Percentiles rank a stretch among this genome's conserved stretches.
Evolutionary conservation across 2,797 vertebrate genomes (phyloP).

Genomic region (Xiphophorus birchmanni): DNA sequence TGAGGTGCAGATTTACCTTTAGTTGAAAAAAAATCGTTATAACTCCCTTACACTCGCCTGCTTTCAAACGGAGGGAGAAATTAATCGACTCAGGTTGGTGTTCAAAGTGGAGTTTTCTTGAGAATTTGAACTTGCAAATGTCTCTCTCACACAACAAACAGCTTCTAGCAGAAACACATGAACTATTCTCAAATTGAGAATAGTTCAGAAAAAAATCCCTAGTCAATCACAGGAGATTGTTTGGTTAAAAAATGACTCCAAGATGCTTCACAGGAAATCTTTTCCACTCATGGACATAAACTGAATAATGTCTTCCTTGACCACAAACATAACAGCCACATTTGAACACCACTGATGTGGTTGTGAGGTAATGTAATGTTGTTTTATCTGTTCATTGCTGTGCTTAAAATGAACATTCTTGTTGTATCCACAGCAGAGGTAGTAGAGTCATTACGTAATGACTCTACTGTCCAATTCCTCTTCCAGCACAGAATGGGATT

Average conservation of each 20-base stretch:
- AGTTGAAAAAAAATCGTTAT: conserved; percentile 79
- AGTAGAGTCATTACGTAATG: too few relatives aligned
- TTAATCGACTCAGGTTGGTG: conserved; percentile 20
- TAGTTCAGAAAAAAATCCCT: not conserved
- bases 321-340: not conserved
- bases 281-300: not conserved
- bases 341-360: not conserved
- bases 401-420: not conserved
- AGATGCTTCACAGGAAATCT: not conserved
- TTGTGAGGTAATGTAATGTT: not conserved
- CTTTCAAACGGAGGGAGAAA: conserved; percentile 49
- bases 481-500: too few relatives aligned
- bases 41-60: conserved; percentile 49
- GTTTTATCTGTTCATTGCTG: not conserved
- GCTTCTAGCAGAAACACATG: conserved; percentile 14
- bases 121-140: conserved; percentile 21
- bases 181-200: not conserved
- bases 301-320: not conserved
- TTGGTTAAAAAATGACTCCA: not conserved
- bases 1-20: conserved; percentile 74
- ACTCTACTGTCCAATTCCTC: too few relatives aligned
- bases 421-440: not conserved
- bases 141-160: not conserved
- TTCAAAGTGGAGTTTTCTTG: conserved; percentile 24
- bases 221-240: not conserved